Base-by-base conservation (phyloP, 2,113 vertebrate species). In the Megaceryle torquata region DNA sequence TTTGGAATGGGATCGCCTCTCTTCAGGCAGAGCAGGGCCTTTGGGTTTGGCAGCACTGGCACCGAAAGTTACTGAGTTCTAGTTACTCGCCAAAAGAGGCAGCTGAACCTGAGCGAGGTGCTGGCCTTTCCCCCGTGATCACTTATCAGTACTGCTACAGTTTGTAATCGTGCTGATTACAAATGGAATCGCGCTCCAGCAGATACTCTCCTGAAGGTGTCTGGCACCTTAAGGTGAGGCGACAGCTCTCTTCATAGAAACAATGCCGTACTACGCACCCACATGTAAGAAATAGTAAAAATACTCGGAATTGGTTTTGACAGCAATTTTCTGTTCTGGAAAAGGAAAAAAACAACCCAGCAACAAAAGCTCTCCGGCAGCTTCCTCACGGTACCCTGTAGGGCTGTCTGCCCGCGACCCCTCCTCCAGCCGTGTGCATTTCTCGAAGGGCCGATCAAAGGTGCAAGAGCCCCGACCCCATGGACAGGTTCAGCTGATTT, bases 141-240 rank as follows among this genome's bases (percentile, higher is more conserved):
- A 3, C 17, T 19, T 13, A 5, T 39, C 22, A 46, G 9, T 11
- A 7, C 24, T 15, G 5, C 8, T 48, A 50, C 3, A 3, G 12
- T 31, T 46, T 44, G 13, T n/a, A 78, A 83, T 15, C 53, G 35
- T 0, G 21, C 7, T 5, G 20, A 26, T 53, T 39, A 22, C 41
- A 50, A 77, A 5, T 0, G 4, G 28, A 20, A 48, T 15, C 41
- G 11, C 7, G 21, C 48, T 48, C 43, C 13, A 11, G 43, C 4
- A 26, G 48, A n/a, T 9, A 7, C 50, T 44, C 41, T 1, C 39
- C 64, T 8, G 4, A 19, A 26, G 1, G 1, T 3, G 28, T 4
- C 3, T 37, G n/a, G 22, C 0, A 0, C 19, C 31, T 13, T 10
- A 15, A 33, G n/a, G 46, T 7, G 25, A 67, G 65, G 26, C 1